These are phyloP conservation scores for Otolemur crassicaudatus DNA, from an alignment of 2,797 vertebrate species.

Conservation along the genomic window DNA sequence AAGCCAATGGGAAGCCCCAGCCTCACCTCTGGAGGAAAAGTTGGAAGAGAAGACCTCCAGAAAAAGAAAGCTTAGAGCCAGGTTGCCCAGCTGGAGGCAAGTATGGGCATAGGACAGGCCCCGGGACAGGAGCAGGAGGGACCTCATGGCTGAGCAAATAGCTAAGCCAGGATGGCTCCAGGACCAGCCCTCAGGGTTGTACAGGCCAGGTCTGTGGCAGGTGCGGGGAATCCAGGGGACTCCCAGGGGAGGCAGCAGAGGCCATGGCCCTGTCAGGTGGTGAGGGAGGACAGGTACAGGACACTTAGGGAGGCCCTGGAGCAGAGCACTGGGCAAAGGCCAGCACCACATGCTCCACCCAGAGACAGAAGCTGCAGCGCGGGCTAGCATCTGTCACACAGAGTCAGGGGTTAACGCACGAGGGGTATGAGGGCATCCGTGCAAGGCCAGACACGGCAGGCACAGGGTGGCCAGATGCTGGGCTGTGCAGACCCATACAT, in stretches of 20 bases:
- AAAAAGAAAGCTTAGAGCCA: too few relatives aligned
- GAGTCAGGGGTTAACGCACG: not conserved
- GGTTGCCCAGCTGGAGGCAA: not conserved
- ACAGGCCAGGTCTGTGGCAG: not conserved
- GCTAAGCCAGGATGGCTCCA: not conserved
- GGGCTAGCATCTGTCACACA: rapidly evolving
- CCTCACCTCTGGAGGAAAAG: not conserved
- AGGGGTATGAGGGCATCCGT: rapidly evolving
- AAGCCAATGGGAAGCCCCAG: not conserved
- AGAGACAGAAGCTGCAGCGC: not conserved
- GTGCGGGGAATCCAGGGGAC: not conserved
- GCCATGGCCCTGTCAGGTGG: rapidly evolving
- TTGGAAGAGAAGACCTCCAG: not conserved
- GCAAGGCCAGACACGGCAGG: rapidly evolving
- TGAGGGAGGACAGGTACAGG: not conserved
- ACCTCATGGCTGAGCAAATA: not conserved
- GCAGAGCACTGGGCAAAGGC: not conserved
- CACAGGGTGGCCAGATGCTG: not conserved
- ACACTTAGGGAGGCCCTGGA: rapidly evolving
- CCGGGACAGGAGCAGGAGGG: not conserved
- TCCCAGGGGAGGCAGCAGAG: not conserved
- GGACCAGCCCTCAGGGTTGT: not conserved
- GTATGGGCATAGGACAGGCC: rapidly evolving
- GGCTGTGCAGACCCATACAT: not conserved
- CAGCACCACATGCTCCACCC: not conserved